A percentile compares a stretch with the other conserved stretches of the same genome.
Conservation (phyloP, 2,797 vertebrate species). For the Vultur gryphus region DNA sequence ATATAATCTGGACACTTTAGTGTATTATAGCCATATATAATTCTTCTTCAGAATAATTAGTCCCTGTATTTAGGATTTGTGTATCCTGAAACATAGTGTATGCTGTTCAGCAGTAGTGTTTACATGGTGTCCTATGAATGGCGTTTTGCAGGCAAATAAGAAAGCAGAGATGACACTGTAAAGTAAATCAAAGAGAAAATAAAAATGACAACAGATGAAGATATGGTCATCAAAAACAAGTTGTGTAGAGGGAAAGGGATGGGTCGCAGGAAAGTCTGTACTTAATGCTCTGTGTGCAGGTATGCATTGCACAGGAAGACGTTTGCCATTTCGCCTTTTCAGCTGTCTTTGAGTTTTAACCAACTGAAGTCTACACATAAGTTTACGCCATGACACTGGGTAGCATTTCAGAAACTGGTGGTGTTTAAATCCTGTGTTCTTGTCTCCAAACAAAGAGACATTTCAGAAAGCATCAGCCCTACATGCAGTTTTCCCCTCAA, state of each 20-base stretch:
- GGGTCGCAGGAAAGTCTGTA: not conserved
- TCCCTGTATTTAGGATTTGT: not conserved
- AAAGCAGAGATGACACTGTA: not conserved
- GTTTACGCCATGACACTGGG: fast-evolving
- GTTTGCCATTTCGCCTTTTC: fast-evolving
- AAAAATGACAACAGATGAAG: not conserved
- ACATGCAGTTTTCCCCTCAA: not conserved
- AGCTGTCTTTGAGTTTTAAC: not conserved
- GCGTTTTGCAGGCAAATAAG: not conserved
- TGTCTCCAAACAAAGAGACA: not conserved
- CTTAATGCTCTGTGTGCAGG: not conserved
- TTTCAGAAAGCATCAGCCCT: not conserved
- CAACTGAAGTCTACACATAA: fast-evolving
- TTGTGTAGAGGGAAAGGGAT: not conserved
- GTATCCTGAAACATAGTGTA: not conserved
- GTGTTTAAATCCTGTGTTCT: not conserved
- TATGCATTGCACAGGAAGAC: not conserved
- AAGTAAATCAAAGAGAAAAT: not conserved
- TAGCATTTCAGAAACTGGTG: not conserved
- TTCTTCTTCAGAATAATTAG: not conserved
- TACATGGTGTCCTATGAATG: not conserved
- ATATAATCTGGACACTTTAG: not conserved
- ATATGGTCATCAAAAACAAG: not conserved
- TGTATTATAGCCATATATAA: not conserved
- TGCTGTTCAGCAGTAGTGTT: not conserved